Evolutionary conservation across 2,113 vertebrate species (phyloP).

Genomic region (Coturnix japonica): DNA sequence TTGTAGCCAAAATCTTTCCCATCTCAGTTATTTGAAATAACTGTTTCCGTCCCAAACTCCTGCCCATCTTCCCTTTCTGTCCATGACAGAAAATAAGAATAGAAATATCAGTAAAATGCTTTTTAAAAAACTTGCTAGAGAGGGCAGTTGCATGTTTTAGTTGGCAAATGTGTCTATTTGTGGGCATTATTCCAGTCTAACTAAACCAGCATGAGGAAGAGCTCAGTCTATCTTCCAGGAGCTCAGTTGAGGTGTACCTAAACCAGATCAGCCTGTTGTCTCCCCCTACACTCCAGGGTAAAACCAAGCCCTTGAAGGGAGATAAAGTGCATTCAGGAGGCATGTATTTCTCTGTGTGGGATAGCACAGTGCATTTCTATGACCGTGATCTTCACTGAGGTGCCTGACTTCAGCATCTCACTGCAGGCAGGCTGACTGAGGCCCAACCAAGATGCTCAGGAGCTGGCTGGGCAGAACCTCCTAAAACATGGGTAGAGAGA

Average conservation of each 20-base stretch:
- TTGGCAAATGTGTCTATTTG: not conserved
- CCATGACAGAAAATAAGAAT: slow-evolving; percentile 21
- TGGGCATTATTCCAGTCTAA: not conserved
- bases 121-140: not conserved
- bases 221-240: not conserved
- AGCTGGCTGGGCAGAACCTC: not conserved
- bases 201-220: not conserved
- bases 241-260: not conserved
- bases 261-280: not conserved
- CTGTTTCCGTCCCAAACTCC: not conserved
- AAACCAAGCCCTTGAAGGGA: not conserved
- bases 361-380: not conserved
- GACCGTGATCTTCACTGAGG: not conserved
- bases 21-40: slow-evolving; percentile 57
- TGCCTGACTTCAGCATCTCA: not conserved
- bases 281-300: not conserved
- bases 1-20: slow-evolving; percentile 65
- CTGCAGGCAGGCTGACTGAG: not conserved
- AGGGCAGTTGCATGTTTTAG: not conserved
- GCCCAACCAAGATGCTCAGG: not conserved
- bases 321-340: not conserved
- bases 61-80: not conserved
- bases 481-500: not conserved
- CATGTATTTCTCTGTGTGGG: not conserved
- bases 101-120: slow-evolving; percentile 9